Base-by-base conservation (phyloP, 2,797 vertebrate species). In the Silurus lanzhouensis region DNA sequence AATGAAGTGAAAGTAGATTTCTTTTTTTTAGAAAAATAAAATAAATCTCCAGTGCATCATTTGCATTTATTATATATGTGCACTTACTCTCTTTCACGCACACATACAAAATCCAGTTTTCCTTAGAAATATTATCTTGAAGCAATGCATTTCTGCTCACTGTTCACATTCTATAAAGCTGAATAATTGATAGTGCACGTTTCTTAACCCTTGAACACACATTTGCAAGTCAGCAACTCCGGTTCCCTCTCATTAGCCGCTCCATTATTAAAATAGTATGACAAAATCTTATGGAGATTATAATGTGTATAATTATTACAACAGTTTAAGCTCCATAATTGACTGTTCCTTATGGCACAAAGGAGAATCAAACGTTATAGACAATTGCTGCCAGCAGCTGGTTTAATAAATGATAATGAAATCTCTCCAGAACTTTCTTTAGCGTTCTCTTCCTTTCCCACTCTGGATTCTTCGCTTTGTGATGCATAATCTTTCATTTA, bases 41-140 rank as follows among this genome's bases (percentile, higher is more conserved):
- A 70, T 44, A 0, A 44, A 68, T 72, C 20, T 48, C 44, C 44
- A 22, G 3, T n/a, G 25, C 55, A 52, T 55, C 14, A 75, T 17
- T 7, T 55, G 6, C 6, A 75, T 1, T 55, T 25, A 72, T n/a
- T 52, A 55, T 9, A 52, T 20, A 25, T 48, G 19, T 22, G 10
- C 27, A 5, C 25, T 31, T 25, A 13, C 22, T 25, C 64, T 31
- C 66, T 1, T 27, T 31, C 25, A 13, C 25, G 38, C 66, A 68
- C 67, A 44, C 31, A 71, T 38, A 44, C 70, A 70, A 52, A 15
- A 44, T 48, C 31, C n/a, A 61, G n/a, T 9, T 71, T 78, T 70
- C 58, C 38, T 55, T 25, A 70, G 71, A 71, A 83, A 77, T 81
- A 13, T 63, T 77, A 83, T 83, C 81, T 86, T 61, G 60, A 82